Evolutionary conservation across 2,113 vertebrate species (phyloP).

Genomic region (Callipepla californica): DNA sequence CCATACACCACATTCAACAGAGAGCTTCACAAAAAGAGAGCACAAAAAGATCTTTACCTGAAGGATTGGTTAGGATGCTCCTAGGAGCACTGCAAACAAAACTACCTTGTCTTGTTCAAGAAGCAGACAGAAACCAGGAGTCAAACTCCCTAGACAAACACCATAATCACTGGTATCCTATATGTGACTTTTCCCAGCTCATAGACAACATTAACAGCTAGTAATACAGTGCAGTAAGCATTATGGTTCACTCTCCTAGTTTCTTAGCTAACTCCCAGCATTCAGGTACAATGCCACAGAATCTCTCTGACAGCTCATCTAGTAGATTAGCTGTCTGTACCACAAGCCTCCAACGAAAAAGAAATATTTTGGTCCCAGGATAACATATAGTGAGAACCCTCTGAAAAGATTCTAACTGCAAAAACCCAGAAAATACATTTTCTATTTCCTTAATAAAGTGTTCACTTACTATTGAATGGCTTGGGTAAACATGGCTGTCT

Average conservation of each 20-base stretch:
- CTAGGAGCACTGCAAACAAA: neutral
- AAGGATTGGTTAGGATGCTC: neutral
- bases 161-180: neutral
- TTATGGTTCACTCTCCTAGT: neutral
- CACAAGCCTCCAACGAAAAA: too few species aligned
- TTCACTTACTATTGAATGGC: constrained; percentile 86
- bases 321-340: neutral
- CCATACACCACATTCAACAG: neutral
- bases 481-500: constrained; percentile 83
- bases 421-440: neutral
- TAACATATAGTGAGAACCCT: neutral
- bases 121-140: neutral
- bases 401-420: neutral
- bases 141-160: neutral
- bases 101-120: neutral
- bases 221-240: neutral
- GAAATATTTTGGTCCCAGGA: neutral
- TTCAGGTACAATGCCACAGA: neutral
- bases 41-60: neutral
- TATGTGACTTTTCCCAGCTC: neutral
- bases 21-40: neutral
- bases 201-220: neutral
- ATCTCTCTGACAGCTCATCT: neutral
- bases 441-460: neutral
- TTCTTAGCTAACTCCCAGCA: neutral